Percentiles rank a stretch among this genome's conserved stretches.
Conservation (phyloP, 2,113 vertebrate genomes). For the Picathartes gymnocephalus region DNA sequence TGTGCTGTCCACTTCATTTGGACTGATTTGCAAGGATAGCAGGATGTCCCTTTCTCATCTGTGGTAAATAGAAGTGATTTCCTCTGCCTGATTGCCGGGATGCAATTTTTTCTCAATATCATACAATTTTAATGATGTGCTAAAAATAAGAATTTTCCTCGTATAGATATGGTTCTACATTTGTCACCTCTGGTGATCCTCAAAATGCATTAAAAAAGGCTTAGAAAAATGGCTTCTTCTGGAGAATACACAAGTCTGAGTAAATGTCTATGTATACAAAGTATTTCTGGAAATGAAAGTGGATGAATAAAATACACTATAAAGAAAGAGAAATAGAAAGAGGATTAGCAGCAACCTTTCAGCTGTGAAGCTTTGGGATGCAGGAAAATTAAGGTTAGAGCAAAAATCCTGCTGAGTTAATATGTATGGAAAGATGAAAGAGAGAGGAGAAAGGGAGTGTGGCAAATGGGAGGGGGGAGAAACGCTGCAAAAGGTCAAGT, state of each 20-base stretch:
- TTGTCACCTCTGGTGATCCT: constrained; percentile 33
- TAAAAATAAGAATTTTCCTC: neutral
- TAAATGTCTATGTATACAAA: constrained; percentile 66
- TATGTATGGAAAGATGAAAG: constrained; percentile 67
- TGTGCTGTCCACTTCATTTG: neutral
- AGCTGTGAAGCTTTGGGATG: constrained; percentile 60
- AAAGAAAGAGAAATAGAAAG: constrained; percentile 61
- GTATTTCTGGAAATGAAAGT: constrained; percentile 67
- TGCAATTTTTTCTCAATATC: neutral
- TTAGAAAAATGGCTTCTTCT: constrained; percentile 58
- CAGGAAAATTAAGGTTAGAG: constrained; percentile 58
- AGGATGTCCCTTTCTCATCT: neutral
- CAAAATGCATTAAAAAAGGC: constrained; percentile 65
- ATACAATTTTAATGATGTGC: neutral
- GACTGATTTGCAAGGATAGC: neutral
- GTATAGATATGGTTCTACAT: neutral
- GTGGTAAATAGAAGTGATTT: neutral
- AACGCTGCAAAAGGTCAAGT: constrained; percentile 64
- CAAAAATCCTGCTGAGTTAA: constrained; percentile 60
- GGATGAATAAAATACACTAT: constrained; percentile 64
- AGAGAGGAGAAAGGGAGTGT: constrained; percentile 47
- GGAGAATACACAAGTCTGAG: constrained; percentile 59
- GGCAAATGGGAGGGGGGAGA: constrained; percentile 49
- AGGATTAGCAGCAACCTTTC: constrained; percentile 70
- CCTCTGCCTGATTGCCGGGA: neutral